phyloP scores from a whole-genome alignment of 2,888 invertebrate species.

The Erebia epiphron region DNA sequence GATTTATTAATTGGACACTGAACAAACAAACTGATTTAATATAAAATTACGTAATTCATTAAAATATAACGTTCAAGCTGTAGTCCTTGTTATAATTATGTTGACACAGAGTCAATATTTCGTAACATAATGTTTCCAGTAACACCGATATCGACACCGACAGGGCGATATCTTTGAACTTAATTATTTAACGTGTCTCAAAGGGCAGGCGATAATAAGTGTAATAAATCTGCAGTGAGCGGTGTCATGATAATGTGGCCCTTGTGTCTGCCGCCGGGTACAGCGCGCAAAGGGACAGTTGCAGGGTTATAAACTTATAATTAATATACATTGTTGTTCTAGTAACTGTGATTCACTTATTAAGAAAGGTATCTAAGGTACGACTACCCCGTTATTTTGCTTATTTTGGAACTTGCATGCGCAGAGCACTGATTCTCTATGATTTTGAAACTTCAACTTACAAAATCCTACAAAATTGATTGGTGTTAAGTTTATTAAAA shows the following conservation, averaged over 20 bases:
- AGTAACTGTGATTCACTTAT: slow-evolving; percentile 25
- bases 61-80: slow-evolving; percentile 8
- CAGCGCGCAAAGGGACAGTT: slow-evolving; percentile 25
- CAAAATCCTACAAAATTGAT: too few relatives aligned
- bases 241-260: slow-evolving; percentile 49
- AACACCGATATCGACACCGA: slow-evolving; percentile 37
- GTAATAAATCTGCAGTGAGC: slow-evolving; percentile 50
- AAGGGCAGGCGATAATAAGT: slow-evolving; percentile 48
- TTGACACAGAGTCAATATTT: slow-evolving; percentile 32
- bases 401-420: not conserved
- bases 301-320: slow-evolving; percentile 32
- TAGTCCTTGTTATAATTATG: not conserved
- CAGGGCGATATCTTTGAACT: slow-evolving; percentile 40
- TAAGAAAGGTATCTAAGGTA: not conserved
- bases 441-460: too few relatives aligned
- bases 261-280: slow-evolving; percentile 41
- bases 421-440: not conserved
- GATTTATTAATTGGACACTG: slow-evolving; percentile 2
- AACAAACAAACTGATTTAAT: slow-evolving; percentile 10
- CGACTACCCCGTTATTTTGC: not conserved
- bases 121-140: slow-evolving; percentile 37
- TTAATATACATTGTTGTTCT: slow-evolving; percentile 35
- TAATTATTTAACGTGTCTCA: slow-evolving; percentile 51
- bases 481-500: too few relatives aligned
- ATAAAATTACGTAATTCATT: slow-evolving; percentile 3